phyloP scores from a whole-genome alignment of 2,888 invertebrate genomes.

The Trachelus tabidus region DNA sequence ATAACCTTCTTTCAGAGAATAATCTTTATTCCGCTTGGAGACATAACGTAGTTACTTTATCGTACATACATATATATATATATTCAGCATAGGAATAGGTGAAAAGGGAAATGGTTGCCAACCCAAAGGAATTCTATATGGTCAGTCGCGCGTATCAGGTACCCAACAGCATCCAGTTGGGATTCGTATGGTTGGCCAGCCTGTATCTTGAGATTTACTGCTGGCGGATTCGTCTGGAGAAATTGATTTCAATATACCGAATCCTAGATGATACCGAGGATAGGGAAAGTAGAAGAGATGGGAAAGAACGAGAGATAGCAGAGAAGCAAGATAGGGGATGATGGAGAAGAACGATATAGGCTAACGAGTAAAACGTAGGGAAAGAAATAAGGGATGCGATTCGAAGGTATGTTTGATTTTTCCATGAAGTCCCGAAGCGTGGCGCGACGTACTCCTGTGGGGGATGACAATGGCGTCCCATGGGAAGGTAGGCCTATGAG shows the following conservation, averaged over 20 bases:
- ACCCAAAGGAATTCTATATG: background rate
- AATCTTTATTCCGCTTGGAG: too few relatives aligned
- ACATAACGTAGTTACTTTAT: too few relatives aligned
- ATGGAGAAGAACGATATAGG: too few relatives aligned
- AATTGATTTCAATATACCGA: too few relatives aligned
- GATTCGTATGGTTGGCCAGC: background rate
- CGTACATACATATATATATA: background rate
- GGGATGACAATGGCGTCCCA: conserved; percentile 63
- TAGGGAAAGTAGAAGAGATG: too few relatives aligned
- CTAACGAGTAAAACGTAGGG: too few relatives aligned
- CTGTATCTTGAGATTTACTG: background rate
- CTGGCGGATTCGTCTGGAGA: too few relatives aligned
- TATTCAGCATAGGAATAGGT: background rate
- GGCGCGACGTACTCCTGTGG: conserved; percentile 54
- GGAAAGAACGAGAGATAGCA: too few relatives aligned
- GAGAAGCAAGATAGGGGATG: too few relatives aligned
- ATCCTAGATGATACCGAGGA: too few relatives aligned
- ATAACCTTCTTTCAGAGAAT: too few relatives aligned
- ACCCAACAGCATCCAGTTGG: background rate
- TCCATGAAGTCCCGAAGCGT: conserved; percentile 48
- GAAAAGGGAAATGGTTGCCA: background rate
- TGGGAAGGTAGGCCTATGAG: conserved; percentile 57
- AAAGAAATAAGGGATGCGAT: conserved; percentile 20
- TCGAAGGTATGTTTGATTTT: conserved; percentile 62
- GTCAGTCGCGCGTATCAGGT: background rate